Base-by-base conservation (phyloP, 2,888 invertebrate genomes). In the Cremastinae sp. region DNA sequence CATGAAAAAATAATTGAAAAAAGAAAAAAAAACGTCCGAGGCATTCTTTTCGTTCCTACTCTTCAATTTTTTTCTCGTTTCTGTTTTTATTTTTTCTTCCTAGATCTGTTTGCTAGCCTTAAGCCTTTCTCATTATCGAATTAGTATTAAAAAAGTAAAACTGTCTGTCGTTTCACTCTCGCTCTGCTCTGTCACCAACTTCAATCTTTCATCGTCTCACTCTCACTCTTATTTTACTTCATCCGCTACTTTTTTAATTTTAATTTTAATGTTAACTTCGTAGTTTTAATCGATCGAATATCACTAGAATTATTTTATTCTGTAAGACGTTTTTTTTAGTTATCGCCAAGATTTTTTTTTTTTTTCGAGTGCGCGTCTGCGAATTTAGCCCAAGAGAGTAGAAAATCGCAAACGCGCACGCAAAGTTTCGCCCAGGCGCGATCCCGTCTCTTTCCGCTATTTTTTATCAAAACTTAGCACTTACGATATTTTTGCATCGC, bases 251-350 rank as follows among this genome's bases (percentile, higher is more conserved):
- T 68, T 47, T 69, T 39, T 56, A 16, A n/a, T 74, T 61, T 75
- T 65, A 73, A 41, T 74, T 76, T 66, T 68, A 73, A 73, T 75
- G 75, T 74, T 74, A 75, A 75, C 78, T 78, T 72, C 49, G 68
- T 58, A 66, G 71, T 73, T 74, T 69, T 51, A 66, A 74, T 62
- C 77, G 53, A 72, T 75, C 39, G 65, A 65, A 69, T 69, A 73
- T 70, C 66, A 66, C 80, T 74, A 78, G 61, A 28, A 66, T 45
- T 78, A 76, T 59, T 68, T 61, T 69, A 69, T 74, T 37, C 61
- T 66, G 28, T 28, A 28, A 28, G 28, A 55, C 58, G 55, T 76
- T 62, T 71, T 39, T n/a, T 75, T 62, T 28, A 47, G 51, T 47
- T 68, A 51, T 41, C 49, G 59, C 51, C 49, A 61, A 45, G 69